These are phyloP conservation scores for Ateles fusciceps DNA, from an alignment of 2,797 vertebrate genomes.

Conservation along the genomic window DNA sequence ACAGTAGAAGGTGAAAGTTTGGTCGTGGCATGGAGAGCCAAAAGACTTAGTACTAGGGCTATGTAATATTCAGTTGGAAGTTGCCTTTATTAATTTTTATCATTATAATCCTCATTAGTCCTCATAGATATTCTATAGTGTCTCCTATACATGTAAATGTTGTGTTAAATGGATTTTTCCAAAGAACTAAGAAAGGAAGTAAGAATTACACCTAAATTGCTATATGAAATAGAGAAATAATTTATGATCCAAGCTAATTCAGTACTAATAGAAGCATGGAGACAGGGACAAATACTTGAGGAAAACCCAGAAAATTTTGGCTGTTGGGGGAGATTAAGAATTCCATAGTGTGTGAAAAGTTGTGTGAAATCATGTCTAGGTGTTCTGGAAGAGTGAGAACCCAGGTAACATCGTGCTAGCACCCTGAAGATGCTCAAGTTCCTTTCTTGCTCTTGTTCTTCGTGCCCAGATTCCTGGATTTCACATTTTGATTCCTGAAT, in stretches of 20 bases:
- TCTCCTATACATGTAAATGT: background rate
- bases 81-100: background rate
- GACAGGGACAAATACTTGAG: background rate
- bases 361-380: background rate
- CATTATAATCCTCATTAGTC: background rate
- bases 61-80: background rate
- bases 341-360: background rate
- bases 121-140: background rate
- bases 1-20: background rate
- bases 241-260: background rate
- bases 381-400: background rate
- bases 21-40: rapidly evolving
- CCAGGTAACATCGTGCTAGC: background rate
- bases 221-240: background rate
- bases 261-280: background rate
- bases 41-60: background rate
- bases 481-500: background rate
- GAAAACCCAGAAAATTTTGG: background rate
- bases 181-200: background rate
- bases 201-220: background rate
- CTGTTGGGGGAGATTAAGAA: background rate
- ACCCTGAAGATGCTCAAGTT: background rate
- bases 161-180: background rate
- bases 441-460: background rate
- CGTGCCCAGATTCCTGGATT: background rate